Evolutionary conservation across 2,113 vertebrate genomes (phyloP), one percentile per base, ranked within the genome.

Genomic region (Marmota monax): DNA sequence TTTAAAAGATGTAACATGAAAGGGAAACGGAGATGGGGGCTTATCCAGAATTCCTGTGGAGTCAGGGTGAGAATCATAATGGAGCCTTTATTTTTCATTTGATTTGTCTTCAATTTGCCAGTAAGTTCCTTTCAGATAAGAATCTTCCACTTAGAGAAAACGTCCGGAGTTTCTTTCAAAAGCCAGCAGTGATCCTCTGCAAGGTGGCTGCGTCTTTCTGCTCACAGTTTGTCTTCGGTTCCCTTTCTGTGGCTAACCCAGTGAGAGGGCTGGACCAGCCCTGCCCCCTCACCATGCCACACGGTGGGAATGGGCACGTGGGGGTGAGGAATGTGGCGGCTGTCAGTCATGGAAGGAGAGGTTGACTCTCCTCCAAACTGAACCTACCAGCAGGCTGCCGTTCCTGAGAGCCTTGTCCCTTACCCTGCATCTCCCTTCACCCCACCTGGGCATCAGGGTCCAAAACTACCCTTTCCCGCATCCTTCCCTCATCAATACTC

Each of bases 101-200:
- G 80, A 90, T 65, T 88, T 92, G 37, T 85, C 69, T 92, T 53
- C 84, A 79, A 77, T 70, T 80, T 90, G 7, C 70, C 80, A 29
- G 23, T 32, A 70, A 12, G 32, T 63, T 48, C 78, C 65, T 51
- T 77, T 20, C 70, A 79, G 74, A 83, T 84, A 84, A 94, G 76
- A 56, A 67, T 82, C 88, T 94, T 93, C 70, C 84, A 80, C 69
- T 73, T 96, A 89, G 67, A 95, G 86, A 80, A 94, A 91, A 92
- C 85, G 83, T 78, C 45, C 51, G 16, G 23, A 67, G 58, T 39
- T 93, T 84, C 86, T 73, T 53, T 72, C 13, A 7, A 84, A 93
- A 82, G 86, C 42, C 53, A 37, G n/a, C 32, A 20, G 1, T 58
- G 92, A 42, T 8, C 42, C 29, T 42, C 78, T 58, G 25, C 0